phyloP scores from a whole-genome alignment of 2,113 vertebrate species.

The Tenebrosternarchus preto region DNA sequence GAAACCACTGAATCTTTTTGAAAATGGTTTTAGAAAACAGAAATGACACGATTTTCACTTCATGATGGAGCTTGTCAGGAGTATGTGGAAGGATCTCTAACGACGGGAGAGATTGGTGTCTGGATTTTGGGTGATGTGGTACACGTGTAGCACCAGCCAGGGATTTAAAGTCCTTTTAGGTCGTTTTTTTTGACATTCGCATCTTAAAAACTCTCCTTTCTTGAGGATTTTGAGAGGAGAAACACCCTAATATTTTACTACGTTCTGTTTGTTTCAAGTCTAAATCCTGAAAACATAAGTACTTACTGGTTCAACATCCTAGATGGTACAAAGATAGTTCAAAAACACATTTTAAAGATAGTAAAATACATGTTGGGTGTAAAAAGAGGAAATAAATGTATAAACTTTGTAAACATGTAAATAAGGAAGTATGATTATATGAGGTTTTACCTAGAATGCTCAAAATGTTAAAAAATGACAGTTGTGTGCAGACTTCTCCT shows the following conservation, averaged over 20 bases:
- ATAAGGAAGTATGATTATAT: not conserved
- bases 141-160: not conserved
- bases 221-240: too few species aligned
- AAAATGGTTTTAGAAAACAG: slow-evolving; percentile 35
- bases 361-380: not conserved
- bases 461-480: not conserved
- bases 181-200: not conserved
- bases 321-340: too few species aligned
- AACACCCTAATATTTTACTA: too few species aligned
- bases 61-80: slow-evolving; percentile 11
- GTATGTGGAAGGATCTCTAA: slow-evolving; percentile 21
- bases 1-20: slow-evolving; percentile 41
- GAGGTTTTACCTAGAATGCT: not conserved
- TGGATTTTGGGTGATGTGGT: not conserved
- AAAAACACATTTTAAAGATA: not conserved
- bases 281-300: not conserved
- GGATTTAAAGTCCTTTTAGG: not conserved
- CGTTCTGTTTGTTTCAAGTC: too few species aligned
- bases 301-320: not conserved
- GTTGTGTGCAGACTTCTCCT: not conserved
- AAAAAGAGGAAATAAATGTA: not conserved
- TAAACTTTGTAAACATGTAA: slow-evolving; percentile 1
- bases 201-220: not conserved
- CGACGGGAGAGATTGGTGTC: not conserved
- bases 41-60: slow-evolving; percentile 10